Base-by-base conservation (phyloP, 2,888 invertebrate genomes). In the Magallana nippona region DNA sequence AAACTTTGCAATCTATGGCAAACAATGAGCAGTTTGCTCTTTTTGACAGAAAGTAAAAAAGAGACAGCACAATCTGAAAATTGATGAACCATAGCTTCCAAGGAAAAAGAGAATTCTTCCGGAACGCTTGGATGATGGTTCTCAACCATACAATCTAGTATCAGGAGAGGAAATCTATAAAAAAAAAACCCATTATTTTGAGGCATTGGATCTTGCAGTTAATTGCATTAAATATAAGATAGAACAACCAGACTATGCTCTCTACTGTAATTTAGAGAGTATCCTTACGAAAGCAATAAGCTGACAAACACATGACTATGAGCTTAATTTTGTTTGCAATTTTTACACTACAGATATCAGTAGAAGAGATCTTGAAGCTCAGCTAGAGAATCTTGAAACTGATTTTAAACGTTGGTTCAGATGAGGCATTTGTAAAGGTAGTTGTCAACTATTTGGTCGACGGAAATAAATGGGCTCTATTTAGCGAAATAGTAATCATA, bases 351-450 rank as follows among this genome's bases (percentile, higher is more conserved):
- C 27, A 15, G 82, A 79, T 15, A 27, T 82, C 32, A n/a, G 79
- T 15, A 63, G 55, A 78, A 57, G 32, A 60, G 79, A 78, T 62
- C 82, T 78, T 79, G 17, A 62, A 32, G 57, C 32, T 10, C 32
- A 82, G 82, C 17, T 82, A 27, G 55, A 79, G 19, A 79, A 56
- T n/a, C 19, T 79, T 15, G 56, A 56, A 79, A 79, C 19, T 79
- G 79, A n/a, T 19, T 22, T n/a, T 79, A 3, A 55, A 79, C 55
- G 19, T 22, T 79, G 55, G 1, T 55, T 27, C 56, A 79, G 79
- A 55, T 1, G 19, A 19, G 79, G 22, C 79, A 79, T 56, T 56
- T 17, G 56, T 71, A 0, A 32, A 32, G 13, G 32, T 71, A 13
- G 32, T 71, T 71, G 32, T 71, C 22, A 8, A 71, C 0, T 32